Percentiles rank a stretch among this genome's conserved stretches.
Conservation (phyloP, 2,113 vertebrate genomes). For the Labeo catla region DNA sequence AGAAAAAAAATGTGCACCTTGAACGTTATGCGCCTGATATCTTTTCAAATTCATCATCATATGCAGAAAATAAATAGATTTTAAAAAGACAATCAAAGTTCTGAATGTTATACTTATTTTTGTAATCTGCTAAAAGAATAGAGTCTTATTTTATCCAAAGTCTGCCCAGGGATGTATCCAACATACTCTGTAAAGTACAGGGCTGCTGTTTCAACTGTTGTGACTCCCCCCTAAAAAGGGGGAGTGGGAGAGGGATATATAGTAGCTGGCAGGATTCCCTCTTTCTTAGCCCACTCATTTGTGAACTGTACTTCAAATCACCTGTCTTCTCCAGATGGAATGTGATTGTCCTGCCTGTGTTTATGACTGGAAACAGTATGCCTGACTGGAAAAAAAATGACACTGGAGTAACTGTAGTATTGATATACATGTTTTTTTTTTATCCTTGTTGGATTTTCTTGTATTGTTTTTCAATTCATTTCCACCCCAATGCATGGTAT, state of each 20-base stretch:
- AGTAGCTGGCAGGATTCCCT: constrained; percentile 32
- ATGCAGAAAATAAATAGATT: constrained; percentile 93
- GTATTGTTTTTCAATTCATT: neutral
- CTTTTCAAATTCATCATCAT: constrained; percentile 88
- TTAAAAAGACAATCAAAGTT: constrained; percentile 98
- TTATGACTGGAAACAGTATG: constrained; percentile 10
- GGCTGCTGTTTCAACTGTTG: constrained; percentile 31
- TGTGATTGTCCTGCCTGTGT: constrained; percentile 17
- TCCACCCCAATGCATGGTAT: constrained; percentile 39
- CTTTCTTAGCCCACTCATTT: constrained; percentile 31
- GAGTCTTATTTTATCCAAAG: constrained; percentile 87
- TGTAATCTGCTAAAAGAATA: constrained; percentile 93
- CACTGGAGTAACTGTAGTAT: constrained; percentile 28
- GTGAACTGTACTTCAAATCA: constrained; percentile 30
- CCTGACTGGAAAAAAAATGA: constrained; percentile 21
- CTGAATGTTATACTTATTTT: constrained; percentile 99
- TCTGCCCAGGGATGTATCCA: constrained; percentile 89
- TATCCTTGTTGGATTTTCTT: neutral
- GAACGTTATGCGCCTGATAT: constrained; percentile 90
- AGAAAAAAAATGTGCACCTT: constrained; percentile 84
- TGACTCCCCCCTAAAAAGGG: constrained; percentile 18
- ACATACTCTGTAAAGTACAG: constrained; percentile 86
- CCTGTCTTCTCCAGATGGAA: constrained; percentile 32
- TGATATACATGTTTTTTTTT: constrained; percentile 10
- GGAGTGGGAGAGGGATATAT: constrained; percentile 18